These are phyloP conservation scores for Sminthurinus signatus DNA, from an alignment of 1,140 invertebrate species.

Conservation along the genomic window DNA sequence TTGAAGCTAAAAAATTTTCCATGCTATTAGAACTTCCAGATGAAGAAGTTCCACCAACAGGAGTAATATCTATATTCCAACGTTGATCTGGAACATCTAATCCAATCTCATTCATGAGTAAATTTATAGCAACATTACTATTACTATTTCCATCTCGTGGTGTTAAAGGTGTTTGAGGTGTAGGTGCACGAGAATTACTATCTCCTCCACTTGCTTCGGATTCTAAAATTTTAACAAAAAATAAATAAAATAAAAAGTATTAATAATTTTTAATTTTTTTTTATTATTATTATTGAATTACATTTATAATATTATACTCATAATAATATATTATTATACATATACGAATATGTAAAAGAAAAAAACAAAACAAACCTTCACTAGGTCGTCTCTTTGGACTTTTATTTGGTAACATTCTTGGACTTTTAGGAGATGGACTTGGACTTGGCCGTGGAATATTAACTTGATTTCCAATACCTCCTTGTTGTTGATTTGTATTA, in stretches of 20 bases:
- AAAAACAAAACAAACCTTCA: no score
- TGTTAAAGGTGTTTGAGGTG: constrained; percentile 12
- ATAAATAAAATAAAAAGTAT: no score
- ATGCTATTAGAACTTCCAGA: constrained; percentile 1
- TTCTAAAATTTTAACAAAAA: constrained; percentile 31
- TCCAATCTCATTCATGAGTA: constrained; percentile 24
- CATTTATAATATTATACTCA: no score
- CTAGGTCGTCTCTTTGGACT: constrained; percentile 27
- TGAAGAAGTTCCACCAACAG: constrained; percentile 26
- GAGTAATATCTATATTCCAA: constrained; percentile 41
- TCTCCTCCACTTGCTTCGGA: constrained; percentile 4
- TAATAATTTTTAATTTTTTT: no score
- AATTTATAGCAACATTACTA: constrained; percentile 2
- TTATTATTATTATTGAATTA: no score
- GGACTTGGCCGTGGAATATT: constrained; percentile 28
- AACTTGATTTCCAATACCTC: constrained; percentile 13
- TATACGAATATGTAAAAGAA: no score
- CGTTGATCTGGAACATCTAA: constrained; percentile 24
- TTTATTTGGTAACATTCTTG: constrained; percentile 9
- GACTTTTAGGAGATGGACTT: constrained; percentile 27
- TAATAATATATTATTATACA: no score
- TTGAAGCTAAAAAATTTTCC: constrained; percentile 13
- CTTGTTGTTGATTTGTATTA: neutral
- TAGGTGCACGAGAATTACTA: constrained; percentile 12
- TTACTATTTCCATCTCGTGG: neutral